These are phyloP conservation scores for Steinernema feltiae DNA, from an alignment of 1,140 invertebrate genomes.

Conservation along the genomic window DNA sequence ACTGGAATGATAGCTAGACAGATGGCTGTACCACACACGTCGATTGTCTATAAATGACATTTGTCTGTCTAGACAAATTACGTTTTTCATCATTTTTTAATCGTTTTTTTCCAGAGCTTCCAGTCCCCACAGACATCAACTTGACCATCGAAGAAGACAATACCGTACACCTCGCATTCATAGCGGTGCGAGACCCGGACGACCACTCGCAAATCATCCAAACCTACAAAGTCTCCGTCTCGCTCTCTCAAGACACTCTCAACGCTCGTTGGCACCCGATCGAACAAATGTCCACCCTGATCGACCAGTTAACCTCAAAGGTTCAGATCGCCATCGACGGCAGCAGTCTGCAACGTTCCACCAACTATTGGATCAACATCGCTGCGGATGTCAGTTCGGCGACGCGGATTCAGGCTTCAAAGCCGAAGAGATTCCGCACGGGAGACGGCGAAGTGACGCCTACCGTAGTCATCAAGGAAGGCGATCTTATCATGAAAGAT, in stretches of 20 bases:
- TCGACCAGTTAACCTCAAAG: background rate
- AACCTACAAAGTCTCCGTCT: background rate
- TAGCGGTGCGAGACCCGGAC: background rate
- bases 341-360: background rate
- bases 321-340: background rate
- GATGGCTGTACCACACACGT: too few species aligned
- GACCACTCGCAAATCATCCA: constrained; percentile 1
- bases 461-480: background rate
- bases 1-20: too few species aligned
- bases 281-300: background rate
- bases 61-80: too few species aligned
- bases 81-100: too few species aligned
- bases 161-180: background rate
- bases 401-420: background rate
- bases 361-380: constrained; percentile 2
- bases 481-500: background rate
- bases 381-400: background rate
- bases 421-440: background rate
- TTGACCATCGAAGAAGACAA: background rate
- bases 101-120: background rate
- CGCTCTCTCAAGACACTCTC: background rate
- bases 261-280: constrained; percentile 6
- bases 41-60: too few species aligned
- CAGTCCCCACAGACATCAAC: background rate
- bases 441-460: background rate